Evolutionary conservation across 2,888 invertebrate species (phyloP).

Genomic region (Megaustenia siamemsis): DNA sequence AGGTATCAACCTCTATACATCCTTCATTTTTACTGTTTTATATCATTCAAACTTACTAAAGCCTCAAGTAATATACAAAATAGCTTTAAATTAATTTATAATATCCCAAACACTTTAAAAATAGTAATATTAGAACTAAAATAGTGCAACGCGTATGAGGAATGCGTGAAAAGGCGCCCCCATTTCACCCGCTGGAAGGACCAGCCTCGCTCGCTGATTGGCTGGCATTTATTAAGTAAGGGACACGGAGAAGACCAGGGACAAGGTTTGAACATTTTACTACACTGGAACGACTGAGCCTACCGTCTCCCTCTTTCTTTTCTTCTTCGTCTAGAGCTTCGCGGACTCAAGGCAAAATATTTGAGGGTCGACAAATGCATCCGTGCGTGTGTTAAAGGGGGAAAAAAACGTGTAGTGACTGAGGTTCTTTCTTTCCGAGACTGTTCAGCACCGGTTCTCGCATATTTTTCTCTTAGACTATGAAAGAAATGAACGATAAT

Average conservation of each 20-base stretch:
- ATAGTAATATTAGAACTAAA: neutral
- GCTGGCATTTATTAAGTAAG: conserved; percentile 40
- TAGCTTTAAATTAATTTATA: neutral
- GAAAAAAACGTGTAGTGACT: too few relatives aligned
- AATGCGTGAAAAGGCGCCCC: conserved; percentile 35
- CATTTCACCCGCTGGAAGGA: conserved; percentile 44
- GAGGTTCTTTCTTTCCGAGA: too few relatives aligned
- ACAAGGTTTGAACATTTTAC: neutral
- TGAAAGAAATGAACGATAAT: too few relatives aligned
- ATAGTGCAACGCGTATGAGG: neutral
- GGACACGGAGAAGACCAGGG: conserved; percentile 23
- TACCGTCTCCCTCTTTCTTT: neutral
- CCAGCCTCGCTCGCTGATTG: conserved; percentile 42
- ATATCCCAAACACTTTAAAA: neutral
- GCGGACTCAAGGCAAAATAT: neutral
- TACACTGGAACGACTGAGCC: conserved; percentile 5
- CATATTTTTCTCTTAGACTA: too few relatives aligned
- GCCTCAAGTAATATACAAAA: neutral
- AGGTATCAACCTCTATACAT: neutral
- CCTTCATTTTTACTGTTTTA: neutral
- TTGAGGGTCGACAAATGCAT: too few relatives aligned
- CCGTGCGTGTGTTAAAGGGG: too few relatives aligned
- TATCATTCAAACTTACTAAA: neutral
- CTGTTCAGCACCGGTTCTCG: too few relatives aligned
- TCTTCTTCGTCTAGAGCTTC: too few relatives aligned